Base-by-base conservation (phyloP, 2,113 vertebrate genomes). In the Pimephales promelas region DNA sequence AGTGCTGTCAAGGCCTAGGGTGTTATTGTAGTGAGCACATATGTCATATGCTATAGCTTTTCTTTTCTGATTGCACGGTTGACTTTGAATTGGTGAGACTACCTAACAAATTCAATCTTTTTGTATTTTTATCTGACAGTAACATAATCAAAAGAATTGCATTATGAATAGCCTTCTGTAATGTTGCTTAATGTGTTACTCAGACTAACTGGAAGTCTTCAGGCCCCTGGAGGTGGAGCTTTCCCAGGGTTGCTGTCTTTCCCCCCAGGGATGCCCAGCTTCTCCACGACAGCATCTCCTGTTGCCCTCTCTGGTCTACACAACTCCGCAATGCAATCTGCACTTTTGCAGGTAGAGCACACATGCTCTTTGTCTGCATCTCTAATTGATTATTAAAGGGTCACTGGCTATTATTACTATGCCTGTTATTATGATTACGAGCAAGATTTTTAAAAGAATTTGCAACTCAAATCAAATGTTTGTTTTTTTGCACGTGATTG, bases 231-330 rank as follows among this genome's bases (percentile, higher is more conserved):
- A 87, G 94, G 94, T 49, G 93, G 95, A 62, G 96, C 96, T 36
- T 99, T 99, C 87, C 97, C 98, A 59, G 90, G 96, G 61, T 92
- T 99, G 89, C 90, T 99, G 79, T 96, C 97, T 71, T 98, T 99
- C 87, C 95, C 87, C 10, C 76, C 97, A 22, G 96, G 95, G 5
- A 96, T 99, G 83, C 95, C 97, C 6, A 96, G 95, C 68, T 98
- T 99, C 93, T 93, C 97, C 61, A 95, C 97, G 71, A 94, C 92
- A 57, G 93, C 96, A 1, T 89, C 96, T 43, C 95, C 97, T 0
- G 94, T 96, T 45, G 92, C 95, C 26, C 92, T 98, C 1, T 90
- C 97, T 49, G 96, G 97, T 52, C 86, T 98, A 83, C 98, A 98
- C 91, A 97, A 97, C 68, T 96, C 94, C 9, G 93, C 94, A 2